These are phyloP conservation scores for Tridacna gigas DNA, from an alignment of 2,888 invertebrate species.

Conservation along the genomic window DNA sequence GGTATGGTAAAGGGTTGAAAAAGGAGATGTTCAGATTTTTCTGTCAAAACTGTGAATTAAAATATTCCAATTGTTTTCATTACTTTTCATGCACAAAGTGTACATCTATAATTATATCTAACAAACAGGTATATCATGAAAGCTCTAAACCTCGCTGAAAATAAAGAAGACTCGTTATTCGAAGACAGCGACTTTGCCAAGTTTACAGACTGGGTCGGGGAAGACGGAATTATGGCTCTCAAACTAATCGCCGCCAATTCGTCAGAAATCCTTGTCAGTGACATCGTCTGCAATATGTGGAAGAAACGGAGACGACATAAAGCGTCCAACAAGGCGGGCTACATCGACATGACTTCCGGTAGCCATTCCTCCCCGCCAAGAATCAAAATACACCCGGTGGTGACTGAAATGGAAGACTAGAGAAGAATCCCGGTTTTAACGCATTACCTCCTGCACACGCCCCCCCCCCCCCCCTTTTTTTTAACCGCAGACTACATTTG, in stretches of 20 bases:
- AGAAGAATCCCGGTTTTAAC: neutral
- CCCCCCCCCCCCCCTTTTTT: too few species aligned
- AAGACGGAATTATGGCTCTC: conserved; percentile 7
- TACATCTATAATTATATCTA: too few species aligned
- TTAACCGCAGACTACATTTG: too few species aligned
- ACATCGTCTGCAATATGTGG: conserved; percentile 12
- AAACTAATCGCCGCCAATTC: conserved; percentile 19
- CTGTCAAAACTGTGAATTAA: too few species aligned
- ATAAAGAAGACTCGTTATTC: neutral
- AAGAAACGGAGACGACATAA: conserved; percentile 25
- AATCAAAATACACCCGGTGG: conserved; percentile 23
- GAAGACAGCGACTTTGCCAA: conserved; percentile 5
- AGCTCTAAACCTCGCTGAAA: conserved; percentile 1
- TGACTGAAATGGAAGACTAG: conserved; percentile 12
- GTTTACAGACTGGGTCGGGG: conserved; percentile 18
- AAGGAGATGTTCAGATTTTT: too few species aligned
- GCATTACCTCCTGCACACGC: too few species aligned
- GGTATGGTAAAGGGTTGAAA: too few species aligned
- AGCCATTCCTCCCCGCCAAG: conserved; percentile 21
- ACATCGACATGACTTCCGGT: conserved; percentile 28
- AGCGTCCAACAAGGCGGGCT: conserved; percentile 20
- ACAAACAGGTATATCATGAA: conserved; percentile 10
- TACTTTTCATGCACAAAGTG: too few species aligned
- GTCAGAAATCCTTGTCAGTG: conserved; percentile 15
- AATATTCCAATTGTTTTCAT: too few species aligned